Evolutionary conservation across 2,113 vertebrate genomes (phyloP), one percentile per base, ranked within the genome.

Genomic region (Lonchura striata): DNA sequence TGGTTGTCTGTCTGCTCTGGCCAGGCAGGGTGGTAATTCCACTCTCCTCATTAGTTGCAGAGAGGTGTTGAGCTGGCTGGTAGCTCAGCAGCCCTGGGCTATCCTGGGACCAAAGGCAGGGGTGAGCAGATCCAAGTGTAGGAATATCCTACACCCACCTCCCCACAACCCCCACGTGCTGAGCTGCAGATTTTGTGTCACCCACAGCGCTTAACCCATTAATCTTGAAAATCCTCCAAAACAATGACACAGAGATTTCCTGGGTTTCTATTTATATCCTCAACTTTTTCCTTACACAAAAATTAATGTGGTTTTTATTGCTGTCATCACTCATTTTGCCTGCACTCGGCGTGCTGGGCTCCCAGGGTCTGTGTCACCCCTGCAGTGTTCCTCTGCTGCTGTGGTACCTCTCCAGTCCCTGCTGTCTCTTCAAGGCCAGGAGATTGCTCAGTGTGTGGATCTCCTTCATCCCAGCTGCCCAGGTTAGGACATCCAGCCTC

Each of bases 301-400:
- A 96, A 85, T 94, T 90, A 95, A 95, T 95, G 97, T 94, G 3
- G 66, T 88, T 94, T 95, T 97, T 96, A 97, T 96, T 80, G 76
- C 92, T 3, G 2, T 91, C 94, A 79, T 97, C 86, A 44, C 64
- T 97, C 92, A 68, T 77, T 74, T 46, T 30, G 0, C 72, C 20
- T n/a, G 74, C 57, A 21, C 49, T 78, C 84, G 56, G 6, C 15
- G 28, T 50, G 71, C 47, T 49, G 8, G 46, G 53, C 44, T 85
- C 53, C 65, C 60, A 27, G 37, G 84, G 12, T 9, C 37, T 23
- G 50, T 78, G 82, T 41, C 59, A 69, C 44, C 71, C 18, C 31
- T 10, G 10, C 35, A 2, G 25, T 14, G 0, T 83, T 46, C 33
- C 54, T 37, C 13, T 15, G 11, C 44, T 11, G 2, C 78, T 15